Evolutionary conservation across 2,888 invertebrate species (phyloP).

Genomic region (Ormyrus nitidulus): DNA sequence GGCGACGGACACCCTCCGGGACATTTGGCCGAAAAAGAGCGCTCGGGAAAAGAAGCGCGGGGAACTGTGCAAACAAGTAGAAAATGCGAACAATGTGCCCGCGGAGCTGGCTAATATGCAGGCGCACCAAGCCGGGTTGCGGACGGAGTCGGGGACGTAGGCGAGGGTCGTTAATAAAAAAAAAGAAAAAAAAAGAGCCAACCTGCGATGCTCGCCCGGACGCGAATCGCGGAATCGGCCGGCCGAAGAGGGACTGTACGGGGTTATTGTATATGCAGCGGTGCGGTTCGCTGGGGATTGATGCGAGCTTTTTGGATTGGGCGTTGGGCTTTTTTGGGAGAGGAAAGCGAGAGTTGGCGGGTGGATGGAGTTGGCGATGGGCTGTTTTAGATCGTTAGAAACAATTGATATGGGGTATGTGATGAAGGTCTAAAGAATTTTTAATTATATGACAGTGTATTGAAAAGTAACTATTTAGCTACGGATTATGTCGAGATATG

Average conservation of each 20-base stretch:
- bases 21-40: slow-evolving; percentile 37
- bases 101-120: slow-evolving; percentile 71
- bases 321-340: no score
- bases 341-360: no score
- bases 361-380: no score
- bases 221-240: slow-evolving; percentile 10
- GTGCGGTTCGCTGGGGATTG: no score
- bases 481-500: no score
- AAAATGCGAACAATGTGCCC: slow-evolving; percentile 74
- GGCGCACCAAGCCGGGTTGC: slow-evolving; percentile 27
- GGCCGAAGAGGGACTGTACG: neutral
- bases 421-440: no score
- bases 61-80: slow-evolving; percentile 75
- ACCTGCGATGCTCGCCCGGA: slow-evolving; percentile 11
- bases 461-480: no score
- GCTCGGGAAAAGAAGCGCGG: slow-evolving; percentile 62
- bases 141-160: slow-evolving; percentile 37
- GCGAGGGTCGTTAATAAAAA: slow-evolving; percentile 31
- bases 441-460: no score
- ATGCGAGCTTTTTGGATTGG: no score
- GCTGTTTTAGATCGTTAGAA: no score
- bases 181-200: slow-evolving; percentile 2
- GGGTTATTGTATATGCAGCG: no score
- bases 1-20: slow-evolving; percentile 36
- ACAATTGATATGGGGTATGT: no score